phyloP scores from a whole-genome alignment of 1,140 invertebrate genomes.

The Akabosia matsudoensis region DNA sequence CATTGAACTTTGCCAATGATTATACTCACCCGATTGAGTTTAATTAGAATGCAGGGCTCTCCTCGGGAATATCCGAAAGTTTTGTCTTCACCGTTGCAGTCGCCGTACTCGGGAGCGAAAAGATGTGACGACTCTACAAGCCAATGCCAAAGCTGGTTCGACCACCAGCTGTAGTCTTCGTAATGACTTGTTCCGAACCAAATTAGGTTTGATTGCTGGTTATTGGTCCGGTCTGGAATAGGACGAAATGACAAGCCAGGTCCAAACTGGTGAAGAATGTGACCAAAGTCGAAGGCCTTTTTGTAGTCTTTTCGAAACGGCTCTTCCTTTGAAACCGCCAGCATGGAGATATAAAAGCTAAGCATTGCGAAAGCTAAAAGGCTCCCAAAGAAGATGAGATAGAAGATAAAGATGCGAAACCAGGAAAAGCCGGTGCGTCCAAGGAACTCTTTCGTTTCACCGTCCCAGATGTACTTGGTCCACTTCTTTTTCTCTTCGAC shows the following conservation, averaged over 20 bases:
- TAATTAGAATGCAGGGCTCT: not conserved
- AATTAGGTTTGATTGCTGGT: not conserved
- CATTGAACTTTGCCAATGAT: no score
- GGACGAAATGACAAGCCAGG: not conserved
- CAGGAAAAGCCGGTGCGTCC: not conserved
- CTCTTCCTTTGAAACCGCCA: not conserved
- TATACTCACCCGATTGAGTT: not conserved
- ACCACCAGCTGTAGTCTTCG: not conserved
- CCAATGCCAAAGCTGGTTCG: not conserved
- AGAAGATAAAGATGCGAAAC: not conserved
- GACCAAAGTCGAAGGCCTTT: no score
- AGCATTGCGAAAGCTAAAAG: not conserved
- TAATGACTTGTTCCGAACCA: not conserved
- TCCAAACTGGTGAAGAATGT: not conserved
- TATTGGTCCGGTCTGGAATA: not conserved
- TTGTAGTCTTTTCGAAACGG: not conserved
- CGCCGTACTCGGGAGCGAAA: not conserved
- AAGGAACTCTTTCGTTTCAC: not conserved
- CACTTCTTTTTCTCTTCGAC: no score
- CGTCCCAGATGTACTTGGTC: not conserved
- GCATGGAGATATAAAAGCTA: not conserved
- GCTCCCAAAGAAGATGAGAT: not conserved
- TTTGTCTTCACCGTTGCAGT: not conserved
- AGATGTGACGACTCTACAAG: not conserved
- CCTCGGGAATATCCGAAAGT: not conserved